Percentiles rank a stretch among this genome's conserved stretches.
Conservation (phyloP, 2,797 vertebrate genomes). For the Eulemur coronatus region DNA sequence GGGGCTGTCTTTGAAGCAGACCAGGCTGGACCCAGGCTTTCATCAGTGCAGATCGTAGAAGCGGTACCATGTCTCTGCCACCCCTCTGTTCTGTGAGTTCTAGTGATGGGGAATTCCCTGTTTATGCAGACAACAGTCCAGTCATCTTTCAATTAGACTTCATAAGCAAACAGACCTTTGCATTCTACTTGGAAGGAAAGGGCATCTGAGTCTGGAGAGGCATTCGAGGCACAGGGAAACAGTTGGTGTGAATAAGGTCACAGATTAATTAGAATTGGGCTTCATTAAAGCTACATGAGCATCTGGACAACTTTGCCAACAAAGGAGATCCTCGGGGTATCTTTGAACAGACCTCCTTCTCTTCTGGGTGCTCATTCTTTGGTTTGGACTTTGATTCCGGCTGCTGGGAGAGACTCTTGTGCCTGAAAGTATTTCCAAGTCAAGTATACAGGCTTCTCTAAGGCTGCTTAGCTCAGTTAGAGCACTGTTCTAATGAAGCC, state of each 20-base stretch:
- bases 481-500: not conserved
- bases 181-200: conserved; percentile 28
- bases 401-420: conserved; percentile 10
- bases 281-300: conserved; percentile 68
- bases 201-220: conserved; percentile 43
- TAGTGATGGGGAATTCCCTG: not conserved
- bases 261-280: conserved; percentile 67
- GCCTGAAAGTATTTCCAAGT: conserved; percentile 42
- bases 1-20: not conserved
- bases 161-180: conserved; percentile 5
- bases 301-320: conserved; percentile 58
- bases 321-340: conserved; percentile 39
- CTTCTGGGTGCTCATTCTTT: conserved; percentile 30
- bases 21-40: not conserved
- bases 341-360: conserved; percentile 25
- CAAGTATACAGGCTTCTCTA: conserved; percentile 17
- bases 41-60: not conserved
- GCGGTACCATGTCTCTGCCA: not conserved
- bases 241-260: conserved; percentile 70
- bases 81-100: not conserved
- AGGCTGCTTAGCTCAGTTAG: conserved; percentile 14
- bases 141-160: conserved; percentile 56
- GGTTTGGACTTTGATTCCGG: not conserved
- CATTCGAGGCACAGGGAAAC: not conserved
- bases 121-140: not conserved